A percentile compares a stretch with the other conserved stretches of the same genome.
phyloP scores from a whole-genome alignment of 2,797 vertebrate genomes.

The Cephalopachus bancanus region DNA sequence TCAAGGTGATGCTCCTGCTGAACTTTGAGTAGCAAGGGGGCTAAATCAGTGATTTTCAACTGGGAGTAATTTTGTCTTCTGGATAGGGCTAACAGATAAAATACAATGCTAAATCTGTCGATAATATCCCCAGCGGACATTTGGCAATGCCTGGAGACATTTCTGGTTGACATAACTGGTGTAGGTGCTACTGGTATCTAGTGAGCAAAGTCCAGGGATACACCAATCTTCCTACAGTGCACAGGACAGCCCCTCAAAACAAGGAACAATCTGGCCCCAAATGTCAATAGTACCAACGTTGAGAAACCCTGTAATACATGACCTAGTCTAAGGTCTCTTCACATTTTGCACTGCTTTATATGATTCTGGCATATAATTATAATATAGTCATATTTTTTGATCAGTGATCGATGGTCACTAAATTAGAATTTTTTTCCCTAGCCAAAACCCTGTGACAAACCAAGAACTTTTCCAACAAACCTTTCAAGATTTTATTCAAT shows the following conservation, averaged over 20 bases:
- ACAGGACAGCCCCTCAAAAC: background rate
- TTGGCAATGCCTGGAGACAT: background rate
- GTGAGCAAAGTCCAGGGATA: background rate
- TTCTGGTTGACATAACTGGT: background rate
- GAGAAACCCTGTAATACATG: conserved; percentile 10
- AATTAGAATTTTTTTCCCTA: conserved; percentile 24
- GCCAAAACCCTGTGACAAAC: background rate
- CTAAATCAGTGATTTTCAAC: background rate
- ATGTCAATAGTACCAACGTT: background rate
- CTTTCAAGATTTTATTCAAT: background rate
- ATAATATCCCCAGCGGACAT: background rate
- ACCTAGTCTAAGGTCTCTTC: conserved; percentile 34
- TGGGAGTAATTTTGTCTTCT: background rate
- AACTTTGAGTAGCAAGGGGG: conserved; percentile 37
- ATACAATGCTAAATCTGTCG: background rate
- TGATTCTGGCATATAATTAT: conserved; percentile 27
- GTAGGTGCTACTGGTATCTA: background rate
- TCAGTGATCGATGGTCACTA: background rate
- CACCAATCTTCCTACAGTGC: background rate
- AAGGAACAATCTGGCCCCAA: background rate
- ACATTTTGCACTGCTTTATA: conserved; percentile 6
- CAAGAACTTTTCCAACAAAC: conserved; percentile 5
- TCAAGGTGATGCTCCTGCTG: background rate
- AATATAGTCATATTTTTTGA: conserved; percentile 39
- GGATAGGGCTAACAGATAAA: background rate